Conservation (phyloP, 2,797 vertebrate genomes). For the Hoplostethus mediterraneus region DNA sequence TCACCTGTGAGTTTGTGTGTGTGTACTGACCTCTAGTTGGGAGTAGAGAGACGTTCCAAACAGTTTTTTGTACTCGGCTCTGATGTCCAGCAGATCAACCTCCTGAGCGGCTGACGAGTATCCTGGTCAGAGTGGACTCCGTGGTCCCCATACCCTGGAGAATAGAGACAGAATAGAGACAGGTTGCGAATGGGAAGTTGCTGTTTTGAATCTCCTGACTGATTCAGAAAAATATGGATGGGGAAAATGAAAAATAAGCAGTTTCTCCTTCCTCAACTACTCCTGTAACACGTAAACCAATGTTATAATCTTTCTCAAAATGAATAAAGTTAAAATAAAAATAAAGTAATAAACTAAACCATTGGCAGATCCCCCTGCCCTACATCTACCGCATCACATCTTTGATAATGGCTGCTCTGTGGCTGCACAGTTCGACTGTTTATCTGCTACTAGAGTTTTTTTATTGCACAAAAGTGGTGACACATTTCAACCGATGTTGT, state of each 20-base stretch:
- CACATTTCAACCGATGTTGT: conserved; percentile 19
- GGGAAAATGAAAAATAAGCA: neutral
- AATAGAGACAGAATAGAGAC: neutral
- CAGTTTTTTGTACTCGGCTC: conserved; percentile 88
- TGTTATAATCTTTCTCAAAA: too few species aligned
- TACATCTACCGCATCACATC: too few species aligned
- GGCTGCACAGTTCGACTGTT: neutral
- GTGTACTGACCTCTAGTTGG: conserved; percentile 82
- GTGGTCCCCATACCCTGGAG: conserved; percentile 88
- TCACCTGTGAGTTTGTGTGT: neutral
- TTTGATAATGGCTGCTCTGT: too few species aligned
- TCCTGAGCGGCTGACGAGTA: conserved; percentile 91
- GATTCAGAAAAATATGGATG: too few species aligned
- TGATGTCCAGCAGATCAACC: conserved; percentile 90
- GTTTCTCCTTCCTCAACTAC: too few species aligned
- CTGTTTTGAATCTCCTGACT: too few species aligned
- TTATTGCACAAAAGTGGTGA: neutral
- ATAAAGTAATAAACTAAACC: too few species aligned
- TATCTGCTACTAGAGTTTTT: neutral
- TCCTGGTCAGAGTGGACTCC: conserved; percentile 87
- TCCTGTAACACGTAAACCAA: neutral
- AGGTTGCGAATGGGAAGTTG: too few species aligned
- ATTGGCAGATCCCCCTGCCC: too few species aligned
- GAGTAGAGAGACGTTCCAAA: conserved; percentile 85
- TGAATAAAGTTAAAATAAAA: too few species aligned